phyloP scores from a whole-genome alignment of 2,113 vertebrate species.

The Cottus gobio region DNA sequence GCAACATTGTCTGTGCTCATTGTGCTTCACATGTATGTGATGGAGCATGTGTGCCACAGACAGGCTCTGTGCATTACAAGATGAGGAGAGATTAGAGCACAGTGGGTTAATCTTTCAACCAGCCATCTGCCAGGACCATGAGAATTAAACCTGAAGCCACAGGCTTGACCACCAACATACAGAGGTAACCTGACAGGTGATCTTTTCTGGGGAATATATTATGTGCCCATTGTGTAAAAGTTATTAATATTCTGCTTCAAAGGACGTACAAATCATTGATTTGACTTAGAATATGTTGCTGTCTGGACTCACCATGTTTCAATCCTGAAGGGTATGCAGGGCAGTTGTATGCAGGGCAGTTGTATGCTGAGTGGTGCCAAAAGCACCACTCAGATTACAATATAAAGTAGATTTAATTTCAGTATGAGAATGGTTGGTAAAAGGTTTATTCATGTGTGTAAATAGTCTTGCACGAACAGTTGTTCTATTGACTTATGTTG shows the following conservation, averaged over 20 bases:
- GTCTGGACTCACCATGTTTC: neutral
- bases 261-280: neutral
- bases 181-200: slow-evolving; percentile 59
- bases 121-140: slow-evolving; percentile 79
- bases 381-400: slow-evolving; percentile 57
- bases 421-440: slow-evolving; percentile 45
- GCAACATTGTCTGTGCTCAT: slow-evolving; percentile 43
- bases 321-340: neutral
- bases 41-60: slow-evolving; percentile 61
- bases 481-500: neutral
- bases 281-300: neutral
- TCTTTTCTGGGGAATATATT: slow-evolving; percentile 23
- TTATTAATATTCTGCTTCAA: neutral
- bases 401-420: slow-evolving; percentile 58
- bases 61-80: slow-evolving; percentile 78
- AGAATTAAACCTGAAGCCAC: slow-evolving; percentile 79
- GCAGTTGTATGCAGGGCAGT: neutral
- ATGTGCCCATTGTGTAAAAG: neutral
- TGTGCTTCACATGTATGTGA: slow-evolving; percentile 50
- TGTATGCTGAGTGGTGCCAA: no score
- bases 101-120: slow-evolving; percentile 82
- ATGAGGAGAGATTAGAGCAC: slow-evolving; percentile 82
- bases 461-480: slow-evolving; percentile 55
- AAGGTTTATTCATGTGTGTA: slow-evolving; percentile 53
- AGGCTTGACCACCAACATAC: slow-evolving; percentile 42